Percentiles rank a stretch among this genome's conserved stretches.
Conservation (phyloP, 1,140 invertebrate genomes). For the Hyphantria cunea region DNA sequence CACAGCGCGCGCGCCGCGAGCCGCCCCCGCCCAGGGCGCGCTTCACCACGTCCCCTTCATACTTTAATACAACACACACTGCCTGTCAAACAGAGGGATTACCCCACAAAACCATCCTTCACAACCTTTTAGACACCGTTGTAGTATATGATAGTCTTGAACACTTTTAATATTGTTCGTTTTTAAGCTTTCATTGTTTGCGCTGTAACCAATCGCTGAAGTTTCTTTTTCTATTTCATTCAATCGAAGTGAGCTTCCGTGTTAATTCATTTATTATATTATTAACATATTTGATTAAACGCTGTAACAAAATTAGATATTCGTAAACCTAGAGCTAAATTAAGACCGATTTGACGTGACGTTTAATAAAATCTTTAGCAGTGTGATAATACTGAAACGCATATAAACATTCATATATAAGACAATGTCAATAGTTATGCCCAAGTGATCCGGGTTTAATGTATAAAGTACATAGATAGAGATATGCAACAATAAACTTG, state of each 20-base stretch:
- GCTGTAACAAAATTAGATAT: too few species aligned
- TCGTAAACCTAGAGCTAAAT: too few species aligned
- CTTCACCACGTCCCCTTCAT: constrained; percentile 53
- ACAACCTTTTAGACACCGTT: constrained; percentile 19
- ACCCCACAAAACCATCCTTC: constrained; percentile 9
- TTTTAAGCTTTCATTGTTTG: constrained; percentile 24
- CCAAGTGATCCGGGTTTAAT: too few species aligned
- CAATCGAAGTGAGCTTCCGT: constrained; percentile 27
- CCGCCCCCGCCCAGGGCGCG: constrained; percentile 73
- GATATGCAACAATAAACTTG: too few species aligned
- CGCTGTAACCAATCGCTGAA: not conserved
- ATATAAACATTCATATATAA: too few species aligned
- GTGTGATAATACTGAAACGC: too few species aligned
- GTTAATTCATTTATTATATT: constrained; percentile 3
- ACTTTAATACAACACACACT: constrained; percentile 21
- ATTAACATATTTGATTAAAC: too few species aligned
- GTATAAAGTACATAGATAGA: too few species aligned
- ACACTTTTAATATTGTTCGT: constrained; percentile 9
- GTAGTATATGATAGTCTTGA: constrained; percentile 31
- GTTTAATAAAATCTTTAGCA: too few species aligned
- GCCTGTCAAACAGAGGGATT: constrained; percentile 4
- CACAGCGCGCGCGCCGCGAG: constrained; percentile 75
- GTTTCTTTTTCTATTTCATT: constrained; percentile 8
- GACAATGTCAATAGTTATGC: too few species aligned
- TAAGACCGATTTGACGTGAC: too few species aligned